Evolutionary conservation across 1,140 invertebrate species (phyloP).

Genomic region (Leptinotarsa undecemlineata): DNA sequence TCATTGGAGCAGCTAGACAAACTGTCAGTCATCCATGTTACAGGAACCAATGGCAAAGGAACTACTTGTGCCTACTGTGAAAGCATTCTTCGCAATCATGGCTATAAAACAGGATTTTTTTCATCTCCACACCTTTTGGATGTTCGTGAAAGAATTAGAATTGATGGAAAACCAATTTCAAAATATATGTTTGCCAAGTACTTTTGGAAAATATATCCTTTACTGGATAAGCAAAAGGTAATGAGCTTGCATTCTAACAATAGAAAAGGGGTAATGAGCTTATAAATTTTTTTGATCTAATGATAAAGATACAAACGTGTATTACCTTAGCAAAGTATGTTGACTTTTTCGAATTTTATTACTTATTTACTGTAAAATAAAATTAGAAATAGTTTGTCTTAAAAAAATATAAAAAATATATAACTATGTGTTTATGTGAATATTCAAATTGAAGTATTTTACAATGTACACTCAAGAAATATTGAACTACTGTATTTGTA

Average conservation of each 20-base stretch:
- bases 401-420: no score
- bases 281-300: no score
- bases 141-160: slow-evolving; percentile 89
- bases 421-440: no score
- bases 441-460: no score
- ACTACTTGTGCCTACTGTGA: slow-evolving; percentile 95
- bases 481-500: no score
- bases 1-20: slow-evolving; percentile 65
- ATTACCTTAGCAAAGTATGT: no score
- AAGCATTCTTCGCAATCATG: slow-evolving; percentile 82
- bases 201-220: slow-evolving; percentile 84
- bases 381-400: no score
- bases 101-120: slow-evolving; percentile 91
- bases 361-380: no score
- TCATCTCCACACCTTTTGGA: slow-evolving; percentile 94
- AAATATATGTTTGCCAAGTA: slow-evolving; percentile 75
- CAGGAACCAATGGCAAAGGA: slow-evolving; percentile 95
- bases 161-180: slow-evolving; percentile 81
- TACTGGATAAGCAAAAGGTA: slow-evolving; percentile 60
- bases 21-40: slow-evolving; percentile 88
- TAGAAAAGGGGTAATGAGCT: no score
- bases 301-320: no score
- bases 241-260: not conserved
- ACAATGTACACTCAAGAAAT: no score
- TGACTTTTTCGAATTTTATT: no score